Conservation (phyloP, 1,140 invertebrate species). For the Piezodorus guildinii region DNA sequence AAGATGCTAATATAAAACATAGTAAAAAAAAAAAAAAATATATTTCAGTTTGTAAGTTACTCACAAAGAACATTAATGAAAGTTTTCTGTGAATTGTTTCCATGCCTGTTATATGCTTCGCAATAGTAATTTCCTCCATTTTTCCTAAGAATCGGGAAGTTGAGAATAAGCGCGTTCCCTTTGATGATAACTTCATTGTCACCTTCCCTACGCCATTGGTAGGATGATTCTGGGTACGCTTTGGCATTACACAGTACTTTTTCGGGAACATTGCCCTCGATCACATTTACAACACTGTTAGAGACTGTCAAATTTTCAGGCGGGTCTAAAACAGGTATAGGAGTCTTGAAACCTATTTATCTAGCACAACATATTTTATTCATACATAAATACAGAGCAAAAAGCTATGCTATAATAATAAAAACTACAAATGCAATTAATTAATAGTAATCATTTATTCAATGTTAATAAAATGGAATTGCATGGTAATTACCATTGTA, state of each 20-base stretch:
- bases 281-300: conserved; percentile 55
- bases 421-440: too few species aligned
- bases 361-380: neutral
- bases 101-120: conserved; percentile 63
- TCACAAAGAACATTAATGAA: conserved; percentile 70
- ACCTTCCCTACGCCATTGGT: conserved; percentile 50
- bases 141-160: conserved; percentile 44
- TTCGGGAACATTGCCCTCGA: conserved; percentile 60
- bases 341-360: conserved; percentile 13
- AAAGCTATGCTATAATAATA: too few species aligned
- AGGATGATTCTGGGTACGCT: conserved; percentile 56
- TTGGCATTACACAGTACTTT: conserved; percentile 63
- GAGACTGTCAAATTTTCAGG: conserved; percentile 73
- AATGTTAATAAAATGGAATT: too few species aligned
- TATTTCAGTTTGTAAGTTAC: conserved; percentile 32
- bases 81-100: conserved; percentile 47
- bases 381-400: too few species aligned
- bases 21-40: conserved; percentile 13
- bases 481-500: too few species aligned
- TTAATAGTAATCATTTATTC: too few species aligned
- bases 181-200: conserved; percentile 38
- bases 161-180: conserved; percentile 43
- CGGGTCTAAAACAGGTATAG: conserved; percentile 49
- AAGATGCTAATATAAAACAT: neutral
- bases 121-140: conserved; percentile 62